Base-by-base conservation (phyloP, 2,888 invertebrate genomes). In the Pachliopta kotzebuea region DNA sequence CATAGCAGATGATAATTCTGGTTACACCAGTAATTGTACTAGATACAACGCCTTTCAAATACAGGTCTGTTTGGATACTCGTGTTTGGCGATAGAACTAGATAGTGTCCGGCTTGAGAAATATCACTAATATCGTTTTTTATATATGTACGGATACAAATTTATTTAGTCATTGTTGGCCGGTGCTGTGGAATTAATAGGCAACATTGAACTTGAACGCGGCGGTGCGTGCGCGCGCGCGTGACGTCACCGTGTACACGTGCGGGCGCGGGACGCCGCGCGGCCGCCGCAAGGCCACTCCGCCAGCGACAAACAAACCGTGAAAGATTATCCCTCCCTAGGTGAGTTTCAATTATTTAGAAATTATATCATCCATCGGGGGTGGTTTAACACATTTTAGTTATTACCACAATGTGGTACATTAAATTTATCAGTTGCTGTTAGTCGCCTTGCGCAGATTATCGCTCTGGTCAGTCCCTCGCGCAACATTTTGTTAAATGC, bases 151-250 rank as follows among this genome's bases (percentile, higher is more conserved):
- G 50, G 52, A 21, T 21, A 52, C 18, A 26, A 59, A 52, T 67
- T 61, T 55, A 58, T 60, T 52, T 63, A 42, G 55, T 61, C 61
- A 59, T 55, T 60, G 75, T 68, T 72, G 73, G 78, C 80, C 77
- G 76, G 77, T 76, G 77, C 79, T 75, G 79, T 80, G 76, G 81
- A 86, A 85, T 84, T 85, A 86, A 86, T 83, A 83, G 83, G 79
- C 85, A 90, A 74, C 90, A 90, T 89, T 90, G 90, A 90, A 90
- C 90, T 90, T 90, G 90, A 89, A 86, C 87, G 85, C 76, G 74
- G 68, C 74, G 74, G 77, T 81, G 83, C 83, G 85, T 86, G 86
- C 73, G 77, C 72, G 78, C 63, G 73, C 72, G 78, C 63, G 73
- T 87, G 88, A 87, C 88, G 88, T 88, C 84, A 87, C 70, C 65